phyloP scores from a whole-genome alignment of 1,140 invertebrate genomes.

The Calycopis cecrops region DNA sequence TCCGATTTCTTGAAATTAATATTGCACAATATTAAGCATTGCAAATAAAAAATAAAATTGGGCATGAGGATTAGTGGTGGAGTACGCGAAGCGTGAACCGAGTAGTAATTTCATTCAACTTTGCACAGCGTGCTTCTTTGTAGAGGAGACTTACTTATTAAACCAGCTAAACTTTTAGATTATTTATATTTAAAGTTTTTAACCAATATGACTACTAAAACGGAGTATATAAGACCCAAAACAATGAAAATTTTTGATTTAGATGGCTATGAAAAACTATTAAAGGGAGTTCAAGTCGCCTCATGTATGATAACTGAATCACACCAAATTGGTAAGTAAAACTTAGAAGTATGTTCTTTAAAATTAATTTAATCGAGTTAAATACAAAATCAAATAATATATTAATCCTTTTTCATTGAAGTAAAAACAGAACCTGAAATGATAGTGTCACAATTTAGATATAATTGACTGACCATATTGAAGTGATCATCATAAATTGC shows the following conservation, averaged over 20 bases:
- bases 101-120: neutral
- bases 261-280: constrained; percentile 71
- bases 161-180: neutral
- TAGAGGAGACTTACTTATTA: neutral
- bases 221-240: constrained; percentile 41
- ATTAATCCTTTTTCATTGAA: too few relatives aligned
- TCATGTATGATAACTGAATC: constrained; percentile 76
- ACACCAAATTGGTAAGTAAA: constrained; percentile 51
- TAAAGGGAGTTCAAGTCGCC: constrained; percentile 76
- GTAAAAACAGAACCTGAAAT: too few relatives aligned
- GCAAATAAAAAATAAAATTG: too few relatives aligned
- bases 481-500: too few relatives aligned
- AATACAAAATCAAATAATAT: too few relatives aligned
- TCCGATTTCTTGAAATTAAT: too few relatives aligned
- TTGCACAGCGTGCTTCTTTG: neutral
- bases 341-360: constrained; percentile 5
- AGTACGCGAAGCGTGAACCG: too few relatives aligned
- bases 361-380: neutral
- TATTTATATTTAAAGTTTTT: neutral
- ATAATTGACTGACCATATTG: too few relatives aligned
- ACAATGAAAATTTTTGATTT: constrained; percentile 73
- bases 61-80: too few relatives aligned
- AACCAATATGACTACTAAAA: constrained; percentile 41
- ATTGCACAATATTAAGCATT: too few relatives aligned
- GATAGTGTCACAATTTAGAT: too few relatives aligned